Evolutionary conservation across 2,888 invertebrate genomes (phyloP), one percentile per base, ranked within the genome.

Genomic region (Mesoligia furuncula): DNA sequence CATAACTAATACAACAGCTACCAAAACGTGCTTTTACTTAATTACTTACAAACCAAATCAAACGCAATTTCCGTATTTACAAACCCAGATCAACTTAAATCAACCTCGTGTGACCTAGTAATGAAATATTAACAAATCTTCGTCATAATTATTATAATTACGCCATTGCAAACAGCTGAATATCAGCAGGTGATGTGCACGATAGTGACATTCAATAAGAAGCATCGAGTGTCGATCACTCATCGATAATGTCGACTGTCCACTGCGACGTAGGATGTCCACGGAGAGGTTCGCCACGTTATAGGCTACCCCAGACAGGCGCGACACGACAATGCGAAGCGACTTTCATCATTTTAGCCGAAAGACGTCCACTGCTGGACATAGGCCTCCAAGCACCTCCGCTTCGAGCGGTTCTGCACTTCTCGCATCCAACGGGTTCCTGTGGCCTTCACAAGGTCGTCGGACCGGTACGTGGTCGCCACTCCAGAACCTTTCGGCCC

Each of bases 181-280:
- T 73, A 17, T 54, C n/a, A 17, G 39, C 74, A 77, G 73, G 73
- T 86, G 75, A 79, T 77, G 42, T 77, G 81, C 81, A 72, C 45
- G 11, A 61, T 24, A 3, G 75, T 15, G 82, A 77, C 45, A 87
- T 87, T 80, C 76, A 84, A 87, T 84, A 66, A 59, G 9, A 9
- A 42, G 74, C 48, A 73, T 73, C 57, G 75, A 81, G 64, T 81
- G 27, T 79, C 79, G 79, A 85, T 87, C 73, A 62, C 57, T 71
- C 42, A 70, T 79, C 68, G 17, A n/a, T 62, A 69, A 69, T n/a
- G 36, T 5, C 20, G 36, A 36, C 11, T 11, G 20, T 36, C 20
- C 62, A 62, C 31, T 62, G 20, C 36, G 31, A 20, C 0, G 20
- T 62, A 5, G 20, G 20, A 62, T 24, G 1, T 4, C 11, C 20